Conservation (phyloP, 2,113 vertebrate species). For the Corythaeola cristata region DNA sequence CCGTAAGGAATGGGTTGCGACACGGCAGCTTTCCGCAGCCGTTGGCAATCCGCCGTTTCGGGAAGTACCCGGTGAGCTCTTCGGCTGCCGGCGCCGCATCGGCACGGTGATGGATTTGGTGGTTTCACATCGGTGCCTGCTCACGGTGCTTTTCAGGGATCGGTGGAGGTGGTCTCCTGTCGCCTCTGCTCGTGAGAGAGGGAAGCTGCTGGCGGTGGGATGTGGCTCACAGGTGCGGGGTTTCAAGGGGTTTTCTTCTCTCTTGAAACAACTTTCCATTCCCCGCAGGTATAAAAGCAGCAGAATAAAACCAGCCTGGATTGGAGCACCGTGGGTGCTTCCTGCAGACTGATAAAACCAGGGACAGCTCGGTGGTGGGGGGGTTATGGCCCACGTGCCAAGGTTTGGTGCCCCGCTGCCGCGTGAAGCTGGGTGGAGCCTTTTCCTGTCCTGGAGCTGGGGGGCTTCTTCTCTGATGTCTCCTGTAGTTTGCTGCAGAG, state of each 20-base stretch:
- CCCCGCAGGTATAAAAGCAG: accelerated
- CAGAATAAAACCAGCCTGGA: accelerated
- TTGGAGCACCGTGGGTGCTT: not conserved
- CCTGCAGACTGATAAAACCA: not conserved
- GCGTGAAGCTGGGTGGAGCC: not conserved
- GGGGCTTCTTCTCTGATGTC: not conserved
- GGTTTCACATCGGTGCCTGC: not conserved
- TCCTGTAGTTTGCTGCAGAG: not conserved
- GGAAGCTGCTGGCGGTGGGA: not conserved
- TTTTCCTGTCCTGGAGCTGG: not conserved
- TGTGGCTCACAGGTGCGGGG: not conserved
- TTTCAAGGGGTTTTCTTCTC: not conserved
- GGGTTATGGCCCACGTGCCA: not conserved
- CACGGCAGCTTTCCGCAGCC: not conserved
- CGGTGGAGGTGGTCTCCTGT: not conserved
- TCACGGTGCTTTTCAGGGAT: accelerated
- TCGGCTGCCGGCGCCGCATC: not conserved
- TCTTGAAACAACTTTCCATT: not conserved
- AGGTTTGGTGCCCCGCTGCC: not conserved
- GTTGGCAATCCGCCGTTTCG: accelerated
- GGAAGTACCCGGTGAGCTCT: not conserved
- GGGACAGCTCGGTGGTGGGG: accelerated
- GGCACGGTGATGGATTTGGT: accelerated
- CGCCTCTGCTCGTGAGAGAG: no score
- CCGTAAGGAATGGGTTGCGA: not conserved